Evolutionary conservation across 1,140 invertebrate species (phyloP).

Genomic region (Drosophila kanapiae): DNA sequence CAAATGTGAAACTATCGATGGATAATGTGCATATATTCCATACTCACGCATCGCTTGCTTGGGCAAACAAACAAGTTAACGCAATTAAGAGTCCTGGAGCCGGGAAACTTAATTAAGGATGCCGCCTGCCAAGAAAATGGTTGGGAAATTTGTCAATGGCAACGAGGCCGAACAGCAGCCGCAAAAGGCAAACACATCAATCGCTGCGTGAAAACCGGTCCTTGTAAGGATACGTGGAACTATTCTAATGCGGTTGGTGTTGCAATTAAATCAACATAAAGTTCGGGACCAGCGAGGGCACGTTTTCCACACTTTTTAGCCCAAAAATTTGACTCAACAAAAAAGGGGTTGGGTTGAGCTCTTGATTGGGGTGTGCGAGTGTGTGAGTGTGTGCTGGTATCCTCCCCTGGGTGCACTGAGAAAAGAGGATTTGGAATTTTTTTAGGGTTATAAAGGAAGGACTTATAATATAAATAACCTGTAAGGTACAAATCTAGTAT

Average conservation of each 20-base stretch:
- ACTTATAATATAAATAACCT: background rate
- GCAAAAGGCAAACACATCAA: slow-evolving; percentile 72
- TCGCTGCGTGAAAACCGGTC: slow-evolving; percentile 26
- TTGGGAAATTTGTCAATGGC: slow-evolving; percentile 69
- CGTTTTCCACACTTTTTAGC: slow-evolving; percentile 72
- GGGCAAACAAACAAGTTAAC: slow-evolving; percentile 56
- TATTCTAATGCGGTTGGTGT: slow-evolving; percentile 78
- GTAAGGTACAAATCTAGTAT: no score
- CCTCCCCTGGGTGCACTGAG: slow-evolving; percentile 7
- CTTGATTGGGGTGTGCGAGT: slow-evolving; percentile 19
- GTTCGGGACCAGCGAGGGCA: slow-evolving; percentile 50
- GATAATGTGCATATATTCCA: slow-evolving; percentile 51
- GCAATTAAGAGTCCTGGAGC: slow-evolving; percentile 63
- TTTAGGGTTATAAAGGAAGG: background rate
- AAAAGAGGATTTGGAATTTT: background rate
- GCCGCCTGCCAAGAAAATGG: slow-evolving; percentile 38
- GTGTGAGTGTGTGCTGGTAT: slow-evolving; percentile 12
- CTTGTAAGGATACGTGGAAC: slow-evolving; percentile 68
- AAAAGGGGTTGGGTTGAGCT: slow-evolving; percentile 6
- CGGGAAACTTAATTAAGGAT: slow-evolving; percentile 73
- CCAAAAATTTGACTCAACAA: slow-evolving; percentile 48
- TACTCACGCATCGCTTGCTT: slow-evolving; percentile 26
- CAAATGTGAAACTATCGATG: slow-evolving; percentile 81
- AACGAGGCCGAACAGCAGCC: slow-evolving; percentile 57
- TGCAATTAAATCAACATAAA: slow-evolving; percentile 84